Percentiles rank a stretch among this genome's conserved stretches.
phyloP scores from a whole-genome alignment of 2,888 invertebrate species.

The Rhagonycha lutea region DNA sequence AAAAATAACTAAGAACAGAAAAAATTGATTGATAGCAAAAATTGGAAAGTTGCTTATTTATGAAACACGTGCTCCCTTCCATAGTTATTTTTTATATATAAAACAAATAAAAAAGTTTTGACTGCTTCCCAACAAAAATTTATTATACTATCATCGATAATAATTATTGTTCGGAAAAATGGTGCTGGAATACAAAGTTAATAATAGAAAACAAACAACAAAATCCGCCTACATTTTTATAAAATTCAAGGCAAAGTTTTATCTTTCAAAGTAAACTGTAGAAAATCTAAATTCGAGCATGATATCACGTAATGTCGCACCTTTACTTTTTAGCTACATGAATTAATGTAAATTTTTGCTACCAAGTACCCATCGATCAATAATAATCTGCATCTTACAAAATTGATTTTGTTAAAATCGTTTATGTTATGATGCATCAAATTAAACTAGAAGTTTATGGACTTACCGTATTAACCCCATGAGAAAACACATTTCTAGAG shows the following conservation, averaged over 20 bases:
- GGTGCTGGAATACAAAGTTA: not conserved
- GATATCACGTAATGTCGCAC: not conserved
- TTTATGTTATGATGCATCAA: no score
- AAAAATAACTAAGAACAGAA: not conserved
- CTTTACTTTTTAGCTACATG: not conserved
- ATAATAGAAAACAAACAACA: no score
- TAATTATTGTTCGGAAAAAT: not conserved
- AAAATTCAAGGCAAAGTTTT: not conserved
- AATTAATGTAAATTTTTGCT: not conserved
- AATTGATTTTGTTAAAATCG: not conserved
- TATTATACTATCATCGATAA: not conserved
- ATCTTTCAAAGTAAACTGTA: not conserved
- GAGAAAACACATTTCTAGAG: conserved; percentile 46
- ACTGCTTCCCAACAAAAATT: not conserved
- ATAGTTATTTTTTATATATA: not conserved
- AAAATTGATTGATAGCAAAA: not conserved
- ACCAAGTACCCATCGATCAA: not conserved
- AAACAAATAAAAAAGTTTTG: not conserved
- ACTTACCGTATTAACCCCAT: conserved; percentile 48
- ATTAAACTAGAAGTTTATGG: not conserved
- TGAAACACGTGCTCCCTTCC: not conserved
- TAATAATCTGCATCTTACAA: not conserved
- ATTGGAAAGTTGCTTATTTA: not conserved
- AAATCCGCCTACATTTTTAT: not conserved
- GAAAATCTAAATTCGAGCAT: not conserved